phyloP scores from a whole-genome alignment of 1,140 invertebrate species.

The Bombus pyrosoma region DNA sequence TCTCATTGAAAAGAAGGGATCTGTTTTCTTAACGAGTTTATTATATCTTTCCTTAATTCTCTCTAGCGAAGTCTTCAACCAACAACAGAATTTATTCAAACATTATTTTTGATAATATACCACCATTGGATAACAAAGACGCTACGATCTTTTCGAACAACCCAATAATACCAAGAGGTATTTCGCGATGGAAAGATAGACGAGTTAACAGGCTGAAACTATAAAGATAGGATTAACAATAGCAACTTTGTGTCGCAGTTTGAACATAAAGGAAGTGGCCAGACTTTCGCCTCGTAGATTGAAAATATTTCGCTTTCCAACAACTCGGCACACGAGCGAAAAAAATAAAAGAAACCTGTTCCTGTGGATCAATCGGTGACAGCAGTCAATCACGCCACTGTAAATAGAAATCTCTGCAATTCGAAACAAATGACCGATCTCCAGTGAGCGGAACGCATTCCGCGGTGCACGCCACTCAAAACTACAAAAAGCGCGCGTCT shows the following conservation, averaged over 20 bases:
- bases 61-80: too few species aligned
- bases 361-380: slow-evolving; percentile 4
- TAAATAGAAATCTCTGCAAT: slow-evolving; percentile 30
- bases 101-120: too few species aligned
- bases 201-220: neutral
- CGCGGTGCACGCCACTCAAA: neutral
- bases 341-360: neutral
- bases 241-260: neutral
- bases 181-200: neutral
- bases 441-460: neutral
- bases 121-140: too few species aligned
- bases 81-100: too few species aligned
- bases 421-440: slow-evolving; percentile 1
- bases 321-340: neutral
- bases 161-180: neutral
- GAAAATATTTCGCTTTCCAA: slow-evolving; percentile 21
- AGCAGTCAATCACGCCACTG: slow-evolving; percentile 6
- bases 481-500: slow-evolving; percentile 18
- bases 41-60: too few species aligned
- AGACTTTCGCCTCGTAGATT: neutral
- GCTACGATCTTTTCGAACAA: neutral
- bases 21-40: too few species aligned
- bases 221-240: neutral
- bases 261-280: neutral
- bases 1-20: too few species aligned